phyloP scores from a whole-genome alignment of 2,797 vertebrate species.

The Poecilia wingei region DNA sequence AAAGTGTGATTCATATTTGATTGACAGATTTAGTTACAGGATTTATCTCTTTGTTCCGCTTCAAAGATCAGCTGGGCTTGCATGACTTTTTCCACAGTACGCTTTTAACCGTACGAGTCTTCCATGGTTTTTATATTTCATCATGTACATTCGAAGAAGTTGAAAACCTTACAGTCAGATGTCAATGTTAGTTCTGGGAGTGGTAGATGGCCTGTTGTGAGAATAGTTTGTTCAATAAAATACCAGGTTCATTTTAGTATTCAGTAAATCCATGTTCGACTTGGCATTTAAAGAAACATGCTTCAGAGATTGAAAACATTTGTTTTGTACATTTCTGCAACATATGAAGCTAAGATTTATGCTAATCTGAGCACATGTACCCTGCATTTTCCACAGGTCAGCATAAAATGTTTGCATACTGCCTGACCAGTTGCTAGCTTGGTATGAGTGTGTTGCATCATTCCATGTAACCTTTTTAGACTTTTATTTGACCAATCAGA shows the following conservation, averaged over 20 bases:
- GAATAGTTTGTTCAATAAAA: not conserved
- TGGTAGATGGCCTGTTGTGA: not conserved
- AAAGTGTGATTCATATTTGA: conserved; percentile 45
- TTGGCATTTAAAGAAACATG: too few relatives aligned
- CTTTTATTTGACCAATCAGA: not conserved
- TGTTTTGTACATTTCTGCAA: too few relatives aligned
- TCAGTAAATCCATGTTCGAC: too few relatives aligned
- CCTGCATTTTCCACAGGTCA: too few relatives aligned
- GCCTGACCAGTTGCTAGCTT: not conserved
- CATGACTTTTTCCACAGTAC: conserved; percentile 8
- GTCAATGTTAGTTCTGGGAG: not conserved
- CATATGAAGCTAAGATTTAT: too few relatives aligned
- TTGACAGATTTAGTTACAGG: conserved; percentile 38
- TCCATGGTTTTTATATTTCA: not conserved
- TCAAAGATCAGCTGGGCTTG: conserved; percentile 37
- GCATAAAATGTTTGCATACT: not conserved
- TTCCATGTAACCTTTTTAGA: not conserved
- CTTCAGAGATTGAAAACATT: too few relatives aligned
- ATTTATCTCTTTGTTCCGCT: conserved; percentile 33
- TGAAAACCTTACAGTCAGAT: not conserved
- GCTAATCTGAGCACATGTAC: too few relatives aligned
- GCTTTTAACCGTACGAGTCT: not conserved
- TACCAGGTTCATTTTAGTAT: too few relatives aligned
- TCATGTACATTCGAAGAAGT: not conserved
- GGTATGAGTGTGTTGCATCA: not conserved